Evolutionary conservation across 2,797 vertebrate species (phyloP), one percentile per base, ranked within the genome.

Genomic region (Aldrovandia affinis): DNA sequence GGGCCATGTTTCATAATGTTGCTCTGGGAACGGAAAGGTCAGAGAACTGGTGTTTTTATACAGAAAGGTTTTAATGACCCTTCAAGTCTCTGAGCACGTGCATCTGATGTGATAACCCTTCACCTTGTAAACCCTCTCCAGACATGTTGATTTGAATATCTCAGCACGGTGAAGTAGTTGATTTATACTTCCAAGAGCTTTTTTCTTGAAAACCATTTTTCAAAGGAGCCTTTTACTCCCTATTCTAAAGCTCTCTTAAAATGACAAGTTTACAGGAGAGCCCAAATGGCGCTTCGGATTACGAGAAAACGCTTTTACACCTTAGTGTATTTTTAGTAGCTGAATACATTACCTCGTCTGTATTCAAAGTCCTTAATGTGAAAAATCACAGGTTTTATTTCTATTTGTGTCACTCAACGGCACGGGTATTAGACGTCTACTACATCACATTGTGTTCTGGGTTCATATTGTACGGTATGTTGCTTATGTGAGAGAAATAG

Each of bases 41-140:
- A 77, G 33, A 77, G 1, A 77, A 25, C 42, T 77, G 39, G 33
- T 80, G 52, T 33, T 61, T 61, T 55, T 59, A 18, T 81, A 42
- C 42, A 42, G 55, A 81, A 59, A 81, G 54, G n/a, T 30, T 81
- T 81, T 22, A 59, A 42, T 81, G 30, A 81, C 79, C 33, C 22
- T 59, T 81, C 33, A 61, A 59, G 55, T 59, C 25, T 80, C 33
- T 59, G 50, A 28, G 30, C 14, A 9, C 57, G 18, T 73, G 22
- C 54, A 36, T 61, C 54, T 39, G 52, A 22, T 57, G 79, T 20
- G 79, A 81, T 81, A 57, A 36, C 78, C 36, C 18, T 57, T 39
- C 54, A 57, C 79, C 55, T 59, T 59, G 33, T 39, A 81, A 39
- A 52, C 12, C 55, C 25, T 59, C 25, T 39, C 28, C 54, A 57